Evolutionary conservation across 2,113 vertebrate species (phyloP), one percentile per base, ranked within the genome.

Genomic region (Columba livia): DNA sequence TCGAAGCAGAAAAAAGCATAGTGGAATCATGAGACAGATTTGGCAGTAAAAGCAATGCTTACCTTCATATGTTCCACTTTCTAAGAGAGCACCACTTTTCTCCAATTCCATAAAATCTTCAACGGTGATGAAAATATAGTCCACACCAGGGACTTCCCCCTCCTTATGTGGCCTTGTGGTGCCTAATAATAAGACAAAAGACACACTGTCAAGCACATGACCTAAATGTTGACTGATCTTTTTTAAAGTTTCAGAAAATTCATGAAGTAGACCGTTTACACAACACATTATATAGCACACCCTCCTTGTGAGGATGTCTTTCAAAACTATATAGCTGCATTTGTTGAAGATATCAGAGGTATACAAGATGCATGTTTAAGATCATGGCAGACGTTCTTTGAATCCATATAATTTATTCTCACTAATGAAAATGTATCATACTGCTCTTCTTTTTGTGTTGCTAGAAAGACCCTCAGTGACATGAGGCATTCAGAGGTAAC

Each of bases 1-100:
- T 20, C 15, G 54, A 73, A 65, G 61, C 21, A 83, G 34, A 44
- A 79, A 88, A 85, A 58, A 85, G 32, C 12, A 25, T 19, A 89
- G 85, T 24, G 12, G 50, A 78, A 65, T 29, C 29, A 53, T 14
- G 13, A 44, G 24, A 73, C 1, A 72, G 17, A 88, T 10, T 62
- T 31, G 65, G 28, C 66, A 65, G 50, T 15, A n/a, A 50, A 79
- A 75, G 17, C 1, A 0, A 0, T 48, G 12, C 98, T 97, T 98
- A 99, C 99, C 99, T 99, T 99, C 99, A 99, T 99, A 99, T 58
- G 99, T 99, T 97, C 99, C 99, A 23, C 99, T 99, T 98, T 99
- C 99, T 85, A 99, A 97, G 86, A 99, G 98, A 97, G 99, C 98
- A 86, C 99, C 99, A 88, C 99, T 99, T 98, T 99, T 99, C 98